Percentiles rank a stretch among this genome's conserved stretches.
These are phyloP conservation scores for Atherinomorus stipes DNA, from an alignment of 2,113 vertebrate genomes.

Conservation along the genomic window DNA sequence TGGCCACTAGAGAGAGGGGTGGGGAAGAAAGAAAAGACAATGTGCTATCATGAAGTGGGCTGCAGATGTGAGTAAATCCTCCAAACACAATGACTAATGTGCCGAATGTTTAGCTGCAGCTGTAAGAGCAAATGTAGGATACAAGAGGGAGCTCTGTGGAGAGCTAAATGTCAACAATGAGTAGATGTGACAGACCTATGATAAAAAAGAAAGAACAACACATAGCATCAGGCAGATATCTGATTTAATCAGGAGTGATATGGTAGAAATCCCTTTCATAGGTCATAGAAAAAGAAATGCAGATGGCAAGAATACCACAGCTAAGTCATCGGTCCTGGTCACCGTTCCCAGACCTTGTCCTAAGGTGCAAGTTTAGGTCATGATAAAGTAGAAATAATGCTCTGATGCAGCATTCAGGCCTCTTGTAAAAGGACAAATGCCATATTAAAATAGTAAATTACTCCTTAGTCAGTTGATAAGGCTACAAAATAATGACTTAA, in stretches of 20 bases:
- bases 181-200: slow-evolving; percentile 57
- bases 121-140: slow-evolving; percentile 40
- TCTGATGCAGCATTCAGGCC: slow-evolving; percentile 58
- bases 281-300: slow-evolving; percentile 44
- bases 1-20: slow-evolving; percentile 7
- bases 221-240: slow-evolving; percentile 49
- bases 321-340: slow-evolving; percentile 58
- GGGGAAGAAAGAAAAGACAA: slow-evolving; percentile 13
- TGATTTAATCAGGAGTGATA: slow-evolving; percentile 68
- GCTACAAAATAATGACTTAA: slow-evolving; percentile 66
- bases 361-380: slow-evolving; percentile 43
- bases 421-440: slow-evolving; percentile 70
- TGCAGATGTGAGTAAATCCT: slow-evolving; percentile 38
- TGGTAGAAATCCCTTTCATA: slow-evolving; percentile 45
- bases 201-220: slow-evolving; percentile 41
- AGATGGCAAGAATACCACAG: slow-evolving; percentile 50
- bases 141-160: slow-evolving; percentile 30
- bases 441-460: slow-evolving; percentile 60
- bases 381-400: slow-evolving; percentile 43
- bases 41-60: slow-evolving; percentile 15
- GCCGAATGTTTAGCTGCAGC: slow-evolving; percentile 36
- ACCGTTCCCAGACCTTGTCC: slow-evolving; percentile 42
- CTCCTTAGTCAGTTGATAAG: slow-evolving; percentile 55
- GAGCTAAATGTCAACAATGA: slow-evolving; percentile 59
- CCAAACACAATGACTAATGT: slow-evolving; percentile 20